Base-by-base conservation (phyloP, 2,113 vertebrate species). In the Chlamydotis undulata region DNA sequence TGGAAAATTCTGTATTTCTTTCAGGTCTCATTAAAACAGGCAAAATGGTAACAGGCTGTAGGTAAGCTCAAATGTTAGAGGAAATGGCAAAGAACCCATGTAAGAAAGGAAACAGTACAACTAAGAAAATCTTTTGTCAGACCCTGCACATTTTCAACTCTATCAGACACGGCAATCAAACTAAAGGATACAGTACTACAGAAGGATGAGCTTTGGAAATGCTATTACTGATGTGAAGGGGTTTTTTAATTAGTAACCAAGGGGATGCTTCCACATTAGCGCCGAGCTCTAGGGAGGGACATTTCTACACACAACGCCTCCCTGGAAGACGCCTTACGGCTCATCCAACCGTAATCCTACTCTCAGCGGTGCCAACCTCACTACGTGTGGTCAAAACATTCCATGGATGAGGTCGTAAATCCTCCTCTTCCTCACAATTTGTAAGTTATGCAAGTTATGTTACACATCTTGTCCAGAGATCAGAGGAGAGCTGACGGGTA, bases 371-470 rank as follows among this genome's bases (percentile, higher is more conserved):
- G 37, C 52, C 50, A 19, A 6, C 4, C 43, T 23, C 43, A 15
- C 52, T 5, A 4, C 0, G 6, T 4, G 5, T 5, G 12, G 19
- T 16, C 45, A 65, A 33, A 65, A 53, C 2, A 1, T 55, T 21
- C 19, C 13, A 6, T 0, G 2, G 45, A 39, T 19, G 49, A 39
- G 6, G 3, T 8, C 13, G 12, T 19, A 90, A 70, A 64, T 13
- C 43, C 57, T 57, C 25, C 29, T 31, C 35, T 35, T 15, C 43
- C 68, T 65, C 31, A 33, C 18, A 9, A 18, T 19, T 43, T 12
- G 12, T 3, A 2, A 74, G 39, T 37, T 37, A 67, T 2, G 4
- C 45, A 15, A 50, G 67, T 37, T 35, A 11, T 3, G 9, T 19
- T 33, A n/a, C 13, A 19, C 19, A 21, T 19, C 4, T 47, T 37